Percentiles rank a stretch among this genome's conserved stretches.
Evolutionary conservation across 2,888 invertebrate genomes (phyloP).

Genomic region (Mesoligia furuncula): DNA sequence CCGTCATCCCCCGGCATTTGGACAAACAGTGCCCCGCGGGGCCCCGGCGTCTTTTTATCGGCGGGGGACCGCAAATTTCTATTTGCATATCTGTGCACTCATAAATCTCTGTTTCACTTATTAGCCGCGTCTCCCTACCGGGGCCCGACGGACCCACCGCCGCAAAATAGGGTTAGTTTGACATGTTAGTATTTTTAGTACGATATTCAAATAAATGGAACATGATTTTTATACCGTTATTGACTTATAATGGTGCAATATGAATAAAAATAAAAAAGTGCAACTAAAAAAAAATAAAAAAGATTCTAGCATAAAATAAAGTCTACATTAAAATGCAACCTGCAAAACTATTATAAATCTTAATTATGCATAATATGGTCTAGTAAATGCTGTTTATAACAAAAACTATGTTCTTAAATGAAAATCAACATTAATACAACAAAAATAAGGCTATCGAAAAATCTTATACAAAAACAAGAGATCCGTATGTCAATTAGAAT

Average conservation of each 20-base stretch:
- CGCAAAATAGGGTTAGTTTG: slow-evolving; percentile 72
- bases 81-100: slow-evolving; percentile 90
- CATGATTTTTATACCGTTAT: background rate
- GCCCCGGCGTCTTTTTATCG: slow-evolving; percentile 88
- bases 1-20: slow-evolving; percentile 85
- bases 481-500: background rate
- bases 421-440: background rate
- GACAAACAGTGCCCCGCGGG: slow-evolving; percentile 85
- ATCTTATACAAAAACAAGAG: background rate
- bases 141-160: slow-evolving; percentile 73
- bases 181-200: slow-evolving; percentile 49
- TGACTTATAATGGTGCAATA: background rate
- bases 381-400: no score
- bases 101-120: slow-evolving; percentile 91
- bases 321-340: slow-evolving; percentile 31
- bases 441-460: background rate
- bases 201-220: slow-evolving; percentile 6
- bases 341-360: background rate
- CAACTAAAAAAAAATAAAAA: background rate
- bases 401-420: background rate
- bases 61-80: slow-evolving; percentile 89
- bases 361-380: background rate
- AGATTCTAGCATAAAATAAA: slow-evolving; percentile 18
- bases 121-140: slow-evolving; percentile 82
- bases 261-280: background rate